phyloP scores from a whole-genome alignment of 2,113 vertebrate species.

The Odocoileus hemionus region DNA sequence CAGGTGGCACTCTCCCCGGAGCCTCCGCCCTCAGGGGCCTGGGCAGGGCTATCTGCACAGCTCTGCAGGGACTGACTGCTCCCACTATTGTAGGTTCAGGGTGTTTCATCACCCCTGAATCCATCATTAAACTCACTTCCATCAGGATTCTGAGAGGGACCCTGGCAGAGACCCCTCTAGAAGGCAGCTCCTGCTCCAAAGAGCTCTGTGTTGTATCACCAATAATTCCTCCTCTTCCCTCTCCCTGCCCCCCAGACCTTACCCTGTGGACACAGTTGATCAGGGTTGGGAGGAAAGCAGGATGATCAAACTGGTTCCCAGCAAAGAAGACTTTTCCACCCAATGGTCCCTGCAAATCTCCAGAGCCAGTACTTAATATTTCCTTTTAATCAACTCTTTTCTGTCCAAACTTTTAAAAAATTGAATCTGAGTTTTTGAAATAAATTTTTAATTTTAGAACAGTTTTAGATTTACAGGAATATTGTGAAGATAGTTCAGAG shows the following conservation, averaged over 20 bases:
- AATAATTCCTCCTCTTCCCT: not conserved
- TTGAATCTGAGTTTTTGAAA: not conserved
- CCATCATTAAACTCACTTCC: not conserved
- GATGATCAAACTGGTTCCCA: not conserved
- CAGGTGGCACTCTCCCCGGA: not conserved
- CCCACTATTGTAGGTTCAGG: not conserved
- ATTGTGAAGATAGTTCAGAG: not conserved
- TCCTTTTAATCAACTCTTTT: not conserved
- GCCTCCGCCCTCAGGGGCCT: not conserved
- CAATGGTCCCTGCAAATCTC: not conserved
- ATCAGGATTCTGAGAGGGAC: not conserved
- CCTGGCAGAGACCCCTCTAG: not conserved
- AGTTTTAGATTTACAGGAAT: conserved; percentile 20
- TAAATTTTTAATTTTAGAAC: conserved; percentile 6
- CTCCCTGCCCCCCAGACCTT: not conserved
- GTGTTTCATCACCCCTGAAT: not conserved
- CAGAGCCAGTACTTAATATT: not conserved
- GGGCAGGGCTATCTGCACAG: not conserved
- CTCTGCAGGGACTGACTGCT: not conserved
- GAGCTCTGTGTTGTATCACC: not conserved
- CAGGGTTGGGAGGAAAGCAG: not conserved
- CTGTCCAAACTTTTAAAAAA: not conserved
- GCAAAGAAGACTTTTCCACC: not conserved
- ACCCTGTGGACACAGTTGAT: not conserved
- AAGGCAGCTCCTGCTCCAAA: not conserved